Base-by-base conservation (phyloP, 2,797 vertebrate species). In the Myiothlypis chrysogaster region DNA sequence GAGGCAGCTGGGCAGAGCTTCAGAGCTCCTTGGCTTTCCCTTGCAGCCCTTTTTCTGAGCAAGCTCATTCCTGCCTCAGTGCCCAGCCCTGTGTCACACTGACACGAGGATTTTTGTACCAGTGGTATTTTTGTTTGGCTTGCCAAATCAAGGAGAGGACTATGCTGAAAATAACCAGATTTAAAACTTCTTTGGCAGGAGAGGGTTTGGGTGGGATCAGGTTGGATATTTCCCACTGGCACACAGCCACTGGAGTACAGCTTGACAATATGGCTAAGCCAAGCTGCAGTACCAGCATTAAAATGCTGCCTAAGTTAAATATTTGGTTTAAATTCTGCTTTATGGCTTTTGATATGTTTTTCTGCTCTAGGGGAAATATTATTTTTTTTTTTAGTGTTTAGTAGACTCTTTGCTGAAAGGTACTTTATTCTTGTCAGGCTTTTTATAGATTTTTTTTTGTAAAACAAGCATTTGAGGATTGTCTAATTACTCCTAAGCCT, bases 1-100 rank as follows among this genome's bases (percentile, higher is more conserved):
- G 68, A 59, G 47, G 41, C 6, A 3, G 1, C 47, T 44, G 65
- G 21, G 14, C 2, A 9, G 43, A 0, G 0, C 55, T 83, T 77
- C 77, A 81, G 69, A 60, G 20, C 17, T 53, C 24, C 34, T 27
- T 79, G 65, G 65, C 27, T 37, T 59, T 80, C 24, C 49, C 47
- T 59, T 73, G 56, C 32, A 52, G n/a, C 27, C 2, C 0, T 23
- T n/a, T 6, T n/a, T 57, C 19, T 47, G 13, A 73, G 32, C 25
- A 37, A 47, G 24, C 28, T 88, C 32, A 2, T 59, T 80, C 66
- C 61, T 73, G n/a, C 76, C 65, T 75, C 25, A 1, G 6, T 68
- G 46, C 49, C 81, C 39, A 69, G 0, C 37, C 57, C 73, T 60
- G 20, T 41, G 6, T 30, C 3, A 1, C 22, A 52, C 35, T 63